These are phyloP conservation scores for Lepidotrigona ventralis DNA, from an alignment of 1,140 invertebrate genomes.

Conservation along the genomic window DNA sequence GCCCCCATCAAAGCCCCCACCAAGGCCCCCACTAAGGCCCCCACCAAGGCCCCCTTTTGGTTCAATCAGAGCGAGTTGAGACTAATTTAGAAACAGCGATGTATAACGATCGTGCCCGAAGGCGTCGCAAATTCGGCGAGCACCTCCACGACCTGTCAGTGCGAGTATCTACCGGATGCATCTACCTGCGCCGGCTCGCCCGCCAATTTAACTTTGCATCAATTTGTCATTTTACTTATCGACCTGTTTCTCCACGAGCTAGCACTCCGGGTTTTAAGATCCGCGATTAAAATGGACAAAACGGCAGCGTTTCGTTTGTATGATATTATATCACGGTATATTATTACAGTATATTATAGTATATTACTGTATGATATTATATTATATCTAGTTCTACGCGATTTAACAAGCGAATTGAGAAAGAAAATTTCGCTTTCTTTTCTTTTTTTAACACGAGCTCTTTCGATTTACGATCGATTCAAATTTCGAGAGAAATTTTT, in stretches of 20 bases:
- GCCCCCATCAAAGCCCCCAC: no score
- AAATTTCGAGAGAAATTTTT: no score
- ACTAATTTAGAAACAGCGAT: slow-evolving; percentile 63
- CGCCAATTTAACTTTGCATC: slow-evolving; percentile 57
- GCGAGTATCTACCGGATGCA: slow-evolving; percentile 55
- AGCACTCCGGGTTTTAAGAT: not conserved
- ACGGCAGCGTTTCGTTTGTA: not conserved
- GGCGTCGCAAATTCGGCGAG: slow-evolving; percentile 59
- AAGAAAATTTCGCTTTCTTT: no score
- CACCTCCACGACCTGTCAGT: slow-evolving; percentile 55
- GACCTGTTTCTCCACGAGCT: not conserved
- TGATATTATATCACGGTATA: no score
- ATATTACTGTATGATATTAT: no score
- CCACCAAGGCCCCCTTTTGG: not conserved
- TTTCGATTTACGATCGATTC: no score
- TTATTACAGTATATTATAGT: no score
- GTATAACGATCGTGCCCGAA: slow-evolving; percentile 54
- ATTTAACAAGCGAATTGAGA: no score
- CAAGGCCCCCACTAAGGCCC: no score
- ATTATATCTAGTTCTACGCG: no score
- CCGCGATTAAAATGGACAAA: slow-evolving; percentile 11
- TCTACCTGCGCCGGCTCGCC: slow-evolving; percentile 52
- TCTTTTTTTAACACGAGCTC: no score
- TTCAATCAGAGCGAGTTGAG: slow-evolving; percentile 59
- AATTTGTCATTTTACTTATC: slow-evolving; percentile 62